Conservation (phyloP, 2,888 invertebrate genomes). For the Ichneumoninae sp. region DNA sequence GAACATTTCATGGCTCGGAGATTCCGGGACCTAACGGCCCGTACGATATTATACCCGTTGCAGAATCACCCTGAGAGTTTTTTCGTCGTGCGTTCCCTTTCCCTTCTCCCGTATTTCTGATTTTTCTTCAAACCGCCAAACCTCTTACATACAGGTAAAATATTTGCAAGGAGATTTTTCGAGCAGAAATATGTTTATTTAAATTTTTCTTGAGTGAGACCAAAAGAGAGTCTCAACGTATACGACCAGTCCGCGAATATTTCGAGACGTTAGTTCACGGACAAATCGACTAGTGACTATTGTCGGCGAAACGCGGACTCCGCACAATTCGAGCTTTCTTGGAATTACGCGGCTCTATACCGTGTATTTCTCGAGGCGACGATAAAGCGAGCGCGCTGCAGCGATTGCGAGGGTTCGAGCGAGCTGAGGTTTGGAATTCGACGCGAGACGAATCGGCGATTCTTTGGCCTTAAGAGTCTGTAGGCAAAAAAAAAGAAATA, state of each 20-base stretch:
- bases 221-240: constrained; percentile 17
- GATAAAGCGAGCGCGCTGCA: constrained; percentile 52
- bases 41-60: constrained; percentile 79
- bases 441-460: constrained; percentile 54
- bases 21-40: constrained; percentile 81
- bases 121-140: constrained; percentile 73
- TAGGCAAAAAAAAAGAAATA: not conserved
- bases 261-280: constrained; percentile 1
- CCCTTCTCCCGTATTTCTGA: constrained; percentile 55
- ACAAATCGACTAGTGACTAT: constrained; percentile 12
- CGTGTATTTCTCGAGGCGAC: constrained; percentile 55
- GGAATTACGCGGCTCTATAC: constrained; percentile 6
- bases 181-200: not conserved
- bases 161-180: constrained; percentile 32
- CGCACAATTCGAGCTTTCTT: constrained; percentile 29
- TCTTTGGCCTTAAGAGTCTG: constrained; percentile 26
- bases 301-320: constrained; percentile 16
- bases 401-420: constrained; percentile 57
- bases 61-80: constrained; percentile 67
- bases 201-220: not conserved
- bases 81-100: constrained; percentile 66
- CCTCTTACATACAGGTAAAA: constrained; percentile 60
- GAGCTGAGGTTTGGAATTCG: constrained; percentile 66
- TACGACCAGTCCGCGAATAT: constrained; percentile 24
- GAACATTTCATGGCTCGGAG: constrained; percentile 83